A percentile compares a stretch with the other conserved stretches of the same genome.
phyloP scores from a whole-genome alignment of 1,140 invertebrate species.

The Penaeus indicus region DNA sequence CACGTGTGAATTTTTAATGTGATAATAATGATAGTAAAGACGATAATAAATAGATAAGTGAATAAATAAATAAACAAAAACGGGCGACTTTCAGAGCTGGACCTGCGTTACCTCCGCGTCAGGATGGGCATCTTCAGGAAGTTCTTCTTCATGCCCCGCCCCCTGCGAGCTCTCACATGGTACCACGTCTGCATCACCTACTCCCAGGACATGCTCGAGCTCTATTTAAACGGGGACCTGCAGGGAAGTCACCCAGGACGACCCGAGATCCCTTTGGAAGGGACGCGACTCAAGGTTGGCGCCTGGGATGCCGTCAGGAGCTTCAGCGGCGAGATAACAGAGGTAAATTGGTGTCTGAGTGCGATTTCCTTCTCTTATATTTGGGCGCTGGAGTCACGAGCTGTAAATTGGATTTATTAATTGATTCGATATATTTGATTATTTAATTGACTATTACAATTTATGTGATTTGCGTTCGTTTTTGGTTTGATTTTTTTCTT shows the following conservation, averaged over 20 bases:
- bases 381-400: too few species aligned
- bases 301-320: conserved; percentile 46
- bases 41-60: too few species aligned
- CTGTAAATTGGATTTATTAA: too few species aligned
- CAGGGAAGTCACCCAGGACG: conserved; percentile 40
- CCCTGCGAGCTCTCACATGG: conserved; percentile 59
- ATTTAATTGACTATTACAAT: not conserved
- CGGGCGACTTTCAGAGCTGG: conserved; percentile 41
- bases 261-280: conserved; percentile 9
- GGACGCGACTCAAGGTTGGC: conserved; percentile 55
- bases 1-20: too few species aligned
- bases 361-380: too few species aligned
- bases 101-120: conserved; percentile 60
- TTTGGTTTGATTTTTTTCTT: not conserved
- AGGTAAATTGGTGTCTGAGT: conserved; percentile 5
- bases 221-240: conserved; percentile 49
- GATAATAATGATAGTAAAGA: too few species aligned
- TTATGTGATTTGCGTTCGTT: not conserved
- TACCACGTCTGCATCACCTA: conserved; percentile 61
- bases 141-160: conserved; percentile 47
- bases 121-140: conserved; percentile 51
- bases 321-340: conserved; percentile 47
- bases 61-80: too few species aligned
- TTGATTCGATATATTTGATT: not conserved
- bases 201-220: conserved; percentile 31